Evolutionary conservation across 1,140 invertebrate species (phyloP).

Genomic region (Hyphantria cunea): DNA sequence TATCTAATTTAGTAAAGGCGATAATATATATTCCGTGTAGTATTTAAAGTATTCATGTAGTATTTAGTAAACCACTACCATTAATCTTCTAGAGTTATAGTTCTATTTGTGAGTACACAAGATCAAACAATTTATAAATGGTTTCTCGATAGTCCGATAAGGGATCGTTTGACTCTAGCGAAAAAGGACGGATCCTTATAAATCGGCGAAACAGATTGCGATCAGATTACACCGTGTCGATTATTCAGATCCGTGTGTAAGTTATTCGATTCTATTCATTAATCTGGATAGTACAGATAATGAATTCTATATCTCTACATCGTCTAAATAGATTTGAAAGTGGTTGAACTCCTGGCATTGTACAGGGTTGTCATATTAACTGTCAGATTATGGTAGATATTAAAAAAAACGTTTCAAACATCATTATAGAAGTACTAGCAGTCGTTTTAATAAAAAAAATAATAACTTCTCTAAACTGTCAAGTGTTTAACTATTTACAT

Average conservation of each 20-base stretch:
- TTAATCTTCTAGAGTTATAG: slow-evolving; percentile 19
- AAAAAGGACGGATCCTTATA: slow-evolving; percentile 75
- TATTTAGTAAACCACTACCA: slow-evolving; percentile 1
- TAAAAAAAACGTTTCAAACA: too few species aligned
- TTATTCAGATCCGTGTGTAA: slow-evolving; percentile 74
- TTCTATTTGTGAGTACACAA: slow-evolving; percentile 26
- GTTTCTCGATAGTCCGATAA: slow-evolving; percentile 21
- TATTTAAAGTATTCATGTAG: too few species aligned
- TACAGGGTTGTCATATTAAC: slow-evolving; percentile 49
- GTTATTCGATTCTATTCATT: slow-evolving; percentile 76
- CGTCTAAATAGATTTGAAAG: slow-evolving; percentile 52
- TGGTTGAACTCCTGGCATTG: slow-evolving; percentile 48
- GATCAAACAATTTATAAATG: slow-evolving; percentile 36
- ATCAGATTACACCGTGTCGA: slow-evolving; percentile 76
- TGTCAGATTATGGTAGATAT: not conserved
- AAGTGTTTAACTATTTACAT: too few species aligned
- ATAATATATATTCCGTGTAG: too few species aligned
- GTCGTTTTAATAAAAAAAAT: too few species aligned
- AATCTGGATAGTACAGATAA: slow-evolving; percentile 68
- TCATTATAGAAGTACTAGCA: too few species aligned
- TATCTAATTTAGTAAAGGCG: too few species aligned
- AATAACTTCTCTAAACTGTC: too few species aligned
- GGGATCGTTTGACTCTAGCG: slow-evolving; percentile 47
- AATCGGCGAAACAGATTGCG: slow-evolving; percentile 71
- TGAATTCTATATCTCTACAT: slow-evolving; percentile 68